Evolutionary conservation across 53 echinoderm and acorn worm species (phyloP), one percentile per base, ranked within the genome.

Genomic region (Zoroaster sp.): DNA sequence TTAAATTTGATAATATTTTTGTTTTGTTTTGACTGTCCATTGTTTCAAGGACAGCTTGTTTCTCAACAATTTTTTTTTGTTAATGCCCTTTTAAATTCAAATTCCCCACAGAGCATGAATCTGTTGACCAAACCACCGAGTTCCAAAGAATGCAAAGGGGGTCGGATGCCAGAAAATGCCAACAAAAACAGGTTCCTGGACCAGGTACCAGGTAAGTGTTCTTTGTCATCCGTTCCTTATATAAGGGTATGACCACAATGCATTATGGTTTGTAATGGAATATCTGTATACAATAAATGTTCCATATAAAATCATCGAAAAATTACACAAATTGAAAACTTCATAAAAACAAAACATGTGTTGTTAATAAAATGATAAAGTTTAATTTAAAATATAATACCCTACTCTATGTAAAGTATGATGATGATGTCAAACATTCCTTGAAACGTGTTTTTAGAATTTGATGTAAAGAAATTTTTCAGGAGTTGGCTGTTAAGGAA

Each of bases 141-240:
- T 31, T 25, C 4, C 3, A 46, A 35, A 32, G 14, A 12, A 30
- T 66, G 83, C 15, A 28, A n/a, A 35, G 72, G 17, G 10, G 86
- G 72, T 46, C 46, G n/a, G 10, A 25, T 36, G 3, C 88, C 87
- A 40, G 74, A 46, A 14, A 94, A 90, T 53, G 72, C 78, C 14
- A 80, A 89, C 46, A 94, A 94, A 53, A 94, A 94, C 74, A 78
- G 94, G 39, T 92, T 69, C 69, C 89, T 74, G 21, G 88, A 94
- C 41, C 69, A 87, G 35, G 70, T 92, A 12, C 94, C 94, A 71
- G 87, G 94, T 94, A 72, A 54, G 75, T 55, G 6, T 6, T 59
- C 25, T 59, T 0, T 0, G n/a, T n/a, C n/a, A n/a, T n/a, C n/a
- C n/a, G n/a, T n/a, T n/a, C 1, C 9, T 7, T 8, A 25, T 0